Conservation (phyloP, 2,888 invertebrate species). For the Cheilosia soror region DNA sequence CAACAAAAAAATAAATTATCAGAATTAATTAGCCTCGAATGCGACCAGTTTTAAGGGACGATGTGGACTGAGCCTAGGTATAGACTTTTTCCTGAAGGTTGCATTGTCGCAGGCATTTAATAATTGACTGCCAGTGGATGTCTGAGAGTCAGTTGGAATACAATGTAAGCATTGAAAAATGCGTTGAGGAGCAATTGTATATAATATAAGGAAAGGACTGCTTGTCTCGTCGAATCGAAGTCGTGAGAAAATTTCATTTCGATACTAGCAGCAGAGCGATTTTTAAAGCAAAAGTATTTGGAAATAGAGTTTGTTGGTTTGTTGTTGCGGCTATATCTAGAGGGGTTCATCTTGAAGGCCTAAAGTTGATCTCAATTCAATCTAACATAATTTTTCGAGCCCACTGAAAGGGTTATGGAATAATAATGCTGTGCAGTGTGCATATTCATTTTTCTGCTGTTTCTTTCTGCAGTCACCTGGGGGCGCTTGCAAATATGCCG, state of each 20-base stretch:
- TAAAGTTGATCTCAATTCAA: no score
- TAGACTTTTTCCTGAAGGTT: constrained; percentile 5
- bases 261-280: background rate
- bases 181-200: background rate
- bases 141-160: background rate
- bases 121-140: constrained; percentile 56
- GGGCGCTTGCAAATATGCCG: no score
- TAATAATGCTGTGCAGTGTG: no score
- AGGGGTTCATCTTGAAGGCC: no score
- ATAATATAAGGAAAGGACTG: constrained; percentile 2
- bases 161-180: background rate
- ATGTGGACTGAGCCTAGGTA: background rate
- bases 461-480: no score
- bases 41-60: background rate
- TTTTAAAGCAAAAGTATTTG: no score
- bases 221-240: background rate
- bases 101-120: constrained; percentile 32
- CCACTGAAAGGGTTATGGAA: no score
- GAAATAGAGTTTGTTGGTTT: no score
- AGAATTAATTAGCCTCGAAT: no score
- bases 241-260: constrained; percentile 3
- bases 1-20: background rate
- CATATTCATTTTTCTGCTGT: no score
- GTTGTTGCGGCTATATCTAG: no score
- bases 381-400: no score